These are phyloP conservation scores for Camponotus floridanus DNA, from an alignment of 1,140 invertebrate species.

Conservation along the genomic window DNA sequence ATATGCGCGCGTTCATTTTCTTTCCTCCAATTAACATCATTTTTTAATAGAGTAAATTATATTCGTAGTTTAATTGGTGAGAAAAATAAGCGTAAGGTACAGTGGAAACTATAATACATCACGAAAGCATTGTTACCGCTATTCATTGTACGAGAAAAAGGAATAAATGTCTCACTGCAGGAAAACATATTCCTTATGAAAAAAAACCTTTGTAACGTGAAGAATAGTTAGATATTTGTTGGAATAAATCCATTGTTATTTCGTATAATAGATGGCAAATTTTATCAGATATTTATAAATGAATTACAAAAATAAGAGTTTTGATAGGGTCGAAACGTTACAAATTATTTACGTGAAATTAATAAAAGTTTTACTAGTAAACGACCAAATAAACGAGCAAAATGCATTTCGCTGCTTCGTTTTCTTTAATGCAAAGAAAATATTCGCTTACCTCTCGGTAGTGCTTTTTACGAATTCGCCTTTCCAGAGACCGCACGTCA, in stretches of 20 bases:
- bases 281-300: not conserved
- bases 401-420: not conserved
- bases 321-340: not conserved
- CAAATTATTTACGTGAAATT: slow-evolving; percentile 23
- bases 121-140: not conserved
- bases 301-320: not conserved
- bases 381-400: not conserved
- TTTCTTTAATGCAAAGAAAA: not conserved
- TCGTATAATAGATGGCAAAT: not conserved
- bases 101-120: not conserved
- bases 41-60: not conserved
- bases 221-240: not conserved
- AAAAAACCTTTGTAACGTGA: not conserved
- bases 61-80: not conserved
- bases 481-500: slow-evolving; percentile 95
- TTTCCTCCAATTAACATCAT: not conserved
- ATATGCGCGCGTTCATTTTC: not conserved
- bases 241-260: not conserved
- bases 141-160: not conserved
- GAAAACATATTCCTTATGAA: slow-evolving; percentile 3
- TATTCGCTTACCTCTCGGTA: slow-evolving; percentile 90
- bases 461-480: slow-evolving; percentile 94
- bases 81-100: not conserved
- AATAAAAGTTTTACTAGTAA: not conserved
- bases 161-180: not conserved